Conservation (phyloP, 2,888 invertebrate genomes). For the Agrotis exclamationis region DNA sequence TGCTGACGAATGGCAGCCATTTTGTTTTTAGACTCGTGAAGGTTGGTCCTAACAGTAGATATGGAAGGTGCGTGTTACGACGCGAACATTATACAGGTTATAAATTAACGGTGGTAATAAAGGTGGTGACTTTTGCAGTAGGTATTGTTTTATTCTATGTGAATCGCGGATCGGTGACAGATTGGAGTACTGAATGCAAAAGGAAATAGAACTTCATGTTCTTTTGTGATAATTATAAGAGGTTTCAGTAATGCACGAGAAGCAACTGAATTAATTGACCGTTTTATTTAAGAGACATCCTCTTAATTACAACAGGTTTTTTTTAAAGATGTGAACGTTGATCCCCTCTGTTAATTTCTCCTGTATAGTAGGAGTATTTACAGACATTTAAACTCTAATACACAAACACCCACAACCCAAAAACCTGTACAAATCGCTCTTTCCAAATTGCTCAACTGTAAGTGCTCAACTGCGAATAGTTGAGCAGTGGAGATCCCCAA, state of each 20-base stretch:
- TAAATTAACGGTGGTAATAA: slow-evolving; percentile 33
- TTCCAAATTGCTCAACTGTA: too few species aligned
- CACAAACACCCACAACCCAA: too few species aligned
- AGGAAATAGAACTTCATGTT: neutral
- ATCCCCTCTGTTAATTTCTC: too few species aligned
- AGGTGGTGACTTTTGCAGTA: slow-evolving; percentile 30
- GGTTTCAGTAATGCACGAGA: neutral
- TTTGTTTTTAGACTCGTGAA: slow-evolving; percentile 47
- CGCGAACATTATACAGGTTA: slow-evolving; percentile 30
- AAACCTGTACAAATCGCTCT: too few species aligned
- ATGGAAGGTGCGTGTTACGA: slow-evolving; percentile 51
- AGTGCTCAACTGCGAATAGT: too few species aligned
- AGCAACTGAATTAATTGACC: neutral
- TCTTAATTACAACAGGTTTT: too few species aligned
- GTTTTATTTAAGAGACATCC: too few species aligned
- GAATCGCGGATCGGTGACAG: neutral
- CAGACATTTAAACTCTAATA: too few species aligned
- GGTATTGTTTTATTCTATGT: neutral
- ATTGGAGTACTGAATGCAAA: neutral
- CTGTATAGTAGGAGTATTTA: too few species aligned
- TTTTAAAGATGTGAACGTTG: too few species aligned
- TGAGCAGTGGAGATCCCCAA: too few species aligned
- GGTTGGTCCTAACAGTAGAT: slow-evolving; percentile 42
- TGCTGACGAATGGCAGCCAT: slow-evolving; percentile 52
- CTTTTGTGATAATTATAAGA: neutral